These are phyloP conservation scores for Anguilla marmorata DNA, from an alignment of 2,797 vertebrate species.

Conservation along the genomic window DNA sequence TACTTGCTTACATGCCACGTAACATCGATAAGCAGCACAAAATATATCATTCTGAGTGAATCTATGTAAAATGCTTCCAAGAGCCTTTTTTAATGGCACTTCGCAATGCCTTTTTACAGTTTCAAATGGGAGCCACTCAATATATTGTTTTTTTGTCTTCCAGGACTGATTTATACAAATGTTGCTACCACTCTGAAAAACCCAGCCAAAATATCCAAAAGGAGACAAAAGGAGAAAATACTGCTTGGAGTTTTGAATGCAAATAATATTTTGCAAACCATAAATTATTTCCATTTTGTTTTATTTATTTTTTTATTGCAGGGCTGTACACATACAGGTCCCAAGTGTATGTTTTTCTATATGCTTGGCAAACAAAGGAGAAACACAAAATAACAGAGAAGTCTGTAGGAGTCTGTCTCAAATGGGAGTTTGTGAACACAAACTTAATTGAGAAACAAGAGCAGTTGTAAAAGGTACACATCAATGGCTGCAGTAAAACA, in stretches of 20 bases:
- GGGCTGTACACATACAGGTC: constrained; percentile 1
- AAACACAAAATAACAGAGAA: neutral
- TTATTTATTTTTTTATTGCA: neutral
- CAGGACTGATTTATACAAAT: neutral
- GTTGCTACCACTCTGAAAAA: neutral
- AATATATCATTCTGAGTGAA: neutral
- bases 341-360: constrained; percentile 8
- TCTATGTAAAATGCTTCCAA: neutral
- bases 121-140: neutral
- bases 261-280: neutral
- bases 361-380: constrained; percentile 1
- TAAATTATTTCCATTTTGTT: neutral
- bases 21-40: neutral
- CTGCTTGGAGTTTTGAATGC: neutral
- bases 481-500: neutral
- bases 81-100: neutral
- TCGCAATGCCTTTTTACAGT: neutral
- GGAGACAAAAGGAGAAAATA: neutral
- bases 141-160: neutral
- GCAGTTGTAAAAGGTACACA: neutral
- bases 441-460: neutral
- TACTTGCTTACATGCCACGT: neutral
- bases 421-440: neutral
- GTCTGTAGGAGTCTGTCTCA: neutral
- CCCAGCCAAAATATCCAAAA: neutral